These are phyloP conservation scores for Belonocnema kinseyi DNA, from an alignment of 1,140 invertebrate genomes.

Conservation along the genomic window DNA sequence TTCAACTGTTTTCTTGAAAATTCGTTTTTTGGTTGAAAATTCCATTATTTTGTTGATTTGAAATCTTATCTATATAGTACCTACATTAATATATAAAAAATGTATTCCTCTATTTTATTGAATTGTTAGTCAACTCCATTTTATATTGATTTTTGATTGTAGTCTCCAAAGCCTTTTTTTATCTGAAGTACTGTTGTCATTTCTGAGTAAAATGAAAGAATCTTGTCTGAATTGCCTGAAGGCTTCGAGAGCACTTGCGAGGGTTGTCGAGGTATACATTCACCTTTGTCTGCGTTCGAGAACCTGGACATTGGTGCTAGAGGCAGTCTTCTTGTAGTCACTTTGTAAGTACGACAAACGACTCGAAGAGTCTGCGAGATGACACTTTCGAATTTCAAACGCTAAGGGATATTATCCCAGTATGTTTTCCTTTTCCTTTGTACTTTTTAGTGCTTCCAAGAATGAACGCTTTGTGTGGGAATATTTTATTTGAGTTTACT, in stretches of 20 bases:
- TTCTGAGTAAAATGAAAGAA: too few relatives aligned
- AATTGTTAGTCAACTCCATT: too few relatives aligned
- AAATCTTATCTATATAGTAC: too few relatives aligned
- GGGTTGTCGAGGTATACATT: background rate
- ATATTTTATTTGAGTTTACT: background rate
- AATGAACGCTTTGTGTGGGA: background rate
- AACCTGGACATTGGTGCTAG: slow-evolving; percentile 24
- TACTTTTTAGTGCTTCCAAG: background rate
- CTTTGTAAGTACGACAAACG: slow-evolving; percentile 5
- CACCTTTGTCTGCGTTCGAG: slow-evolving; percentile 12
- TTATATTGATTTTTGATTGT: too few relatives aligned
- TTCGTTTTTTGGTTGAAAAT: too few relatives aligned
- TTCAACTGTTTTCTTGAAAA: too few relatives aligned
- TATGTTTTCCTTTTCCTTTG: slow-evolving; percentile 26
- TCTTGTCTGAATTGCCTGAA: too few relatives aligned
- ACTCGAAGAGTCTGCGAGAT: background rate
- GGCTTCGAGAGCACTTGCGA: background rate
- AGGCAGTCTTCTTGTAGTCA: slow-evolving; percentile 23
- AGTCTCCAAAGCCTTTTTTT: too few relatives aligned
- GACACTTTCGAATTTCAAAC: slow-evolving; percentile 34
- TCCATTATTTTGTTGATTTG: too few relatives aligned
- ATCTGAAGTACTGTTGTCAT: too few relatives aligned
- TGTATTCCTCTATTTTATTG: too few relatives aligned
- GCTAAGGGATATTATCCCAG: slow-evolving; percentile 25
- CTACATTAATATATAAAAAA: too few relatives aligned